These are phyloP conservation scores for Sarcophaga peregrina DNA, from an alignment of 1,140 invertebrate genomes.

Conservation along the genomic window DNA sequence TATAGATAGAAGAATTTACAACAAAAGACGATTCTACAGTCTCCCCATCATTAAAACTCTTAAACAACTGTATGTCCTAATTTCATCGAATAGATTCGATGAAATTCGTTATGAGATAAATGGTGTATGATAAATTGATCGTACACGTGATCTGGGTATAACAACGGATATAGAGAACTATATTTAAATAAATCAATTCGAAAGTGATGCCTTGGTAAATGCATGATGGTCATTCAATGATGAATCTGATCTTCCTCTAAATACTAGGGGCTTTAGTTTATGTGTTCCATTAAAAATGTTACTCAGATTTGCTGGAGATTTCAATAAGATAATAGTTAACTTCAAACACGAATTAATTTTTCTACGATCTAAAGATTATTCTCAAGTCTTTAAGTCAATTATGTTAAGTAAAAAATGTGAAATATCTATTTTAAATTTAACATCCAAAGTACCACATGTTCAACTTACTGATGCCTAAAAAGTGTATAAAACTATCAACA, in stretches of 20 bases:
- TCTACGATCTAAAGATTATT: constrained; percentile 58
- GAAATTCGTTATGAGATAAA: too few species aligned
- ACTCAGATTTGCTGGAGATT: too few species aligned
- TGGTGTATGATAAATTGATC: constrained; percentile 62
- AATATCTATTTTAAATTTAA: constrained; percentile 50
- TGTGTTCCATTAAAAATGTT: too few species aligned
- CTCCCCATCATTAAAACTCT: too few species aligned
- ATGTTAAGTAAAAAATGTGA: constrained; percentile 37
- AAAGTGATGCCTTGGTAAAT: neutral
- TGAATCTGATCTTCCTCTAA: neutral
- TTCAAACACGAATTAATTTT: too few species aligned
- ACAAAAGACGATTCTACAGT: too few species aligned
- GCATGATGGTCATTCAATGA: neutral
- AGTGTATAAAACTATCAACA: constrained; percentile 18
- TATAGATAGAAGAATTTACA: constrained; percentile 58
- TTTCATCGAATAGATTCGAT: too few species aligned
- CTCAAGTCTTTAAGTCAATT: constrained; percentile 42
- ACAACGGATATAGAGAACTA: constrained; percentile 65
- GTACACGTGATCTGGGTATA: constrained; percentile 62
- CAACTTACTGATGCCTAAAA: constrained; percentile 39
- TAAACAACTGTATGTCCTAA: too few species aligned
- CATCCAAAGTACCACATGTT: constrained; percentile 45
- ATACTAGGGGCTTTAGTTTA: constrained; percentile 58
- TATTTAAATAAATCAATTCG: neutral
- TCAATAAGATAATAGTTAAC: too few species aligned